Conservation (phyloP, 2,797 vertebrate genomes). For the Chrosomus eos region DNA sequence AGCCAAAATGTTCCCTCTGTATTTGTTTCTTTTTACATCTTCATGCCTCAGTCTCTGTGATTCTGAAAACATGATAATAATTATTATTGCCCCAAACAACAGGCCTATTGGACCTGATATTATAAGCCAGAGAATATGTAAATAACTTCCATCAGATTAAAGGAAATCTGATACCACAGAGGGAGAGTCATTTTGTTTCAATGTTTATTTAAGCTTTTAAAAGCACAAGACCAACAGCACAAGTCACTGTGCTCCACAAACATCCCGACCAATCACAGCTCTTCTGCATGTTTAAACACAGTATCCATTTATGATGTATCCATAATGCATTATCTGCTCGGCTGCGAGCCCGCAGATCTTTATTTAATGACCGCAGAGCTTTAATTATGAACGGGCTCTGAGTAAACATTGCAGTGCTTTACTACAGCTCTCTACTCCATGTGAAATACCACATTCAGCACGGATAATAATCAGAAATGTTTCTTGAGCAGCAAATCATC, state of each 20-base stretch:
- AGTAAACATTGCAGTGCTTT: not conserved
- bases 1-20: not conserved
- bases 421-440: not conserved
- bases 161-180: not conserved
- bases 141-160: not conserved
- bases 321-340: not conserved
- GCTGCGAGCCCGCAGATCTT: not conserved
- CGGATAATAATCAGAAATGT: too few species aligned
- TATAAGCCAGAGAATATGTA: not conserved
- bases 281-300: not conserved
- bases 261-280: conserved; percentile 4
- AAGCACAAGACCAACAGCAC: not conserved
- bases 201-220: not conserved
- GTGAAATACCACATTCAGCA: not conserved
- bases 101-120: not conserved
- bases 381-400: conserved; percentile 10
- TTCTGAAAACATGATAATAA: not conserved
- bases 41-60: not conserved
- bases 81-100: not conserved
- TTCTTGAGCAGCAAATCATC: too few species aligned
- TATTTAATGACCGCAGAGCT: not conserved
- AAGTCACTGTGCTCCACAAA: not conserved
- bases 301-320: not conserved
- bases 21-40: not conserved
- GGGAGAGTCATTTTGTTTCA: not conserved